phyloP scores from a whole-genome alignment of 2,797 vertebrate species.

The Chaetophractus vellerosus region DNA sequence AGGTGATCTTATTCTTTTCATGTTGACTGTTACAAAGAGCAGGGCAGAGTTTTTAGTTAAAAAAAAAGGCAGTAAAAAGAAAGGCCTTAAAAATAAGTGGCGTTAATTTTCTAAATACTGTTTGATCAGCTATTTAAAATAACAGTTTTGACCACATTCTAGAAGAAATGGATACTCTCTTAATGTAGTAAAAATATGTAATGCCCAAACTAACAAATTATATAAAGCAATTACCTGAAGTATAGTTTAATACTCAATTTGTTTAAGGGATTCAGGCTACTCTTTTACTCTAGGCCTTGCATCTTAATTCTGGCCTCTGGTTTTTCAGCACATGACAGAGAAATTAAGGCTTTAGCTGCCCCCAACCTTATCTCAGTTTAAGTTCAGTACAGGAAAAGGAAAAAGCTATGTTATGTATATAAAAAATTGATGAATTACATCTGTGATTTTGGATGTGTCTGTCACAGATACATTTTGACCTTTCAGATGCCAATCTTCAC shows the following conservation, averaged over 20 bases:
- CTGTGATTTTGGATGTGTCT: slow-evolving; percentile 60
- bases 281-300: not conserved
- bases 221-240: not conserved
- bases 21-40: slow-evolving; percentile 38
- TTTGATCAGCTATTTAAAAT: slow-evolving; percentile 38
- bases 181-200: slow-evolving; percentile 19
- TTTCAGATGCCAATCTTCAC: slow-evolving; percentile 58
- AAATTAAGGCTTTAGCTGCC: not conserved
- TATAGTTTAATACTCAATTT: slow-evolving; percentile 26
- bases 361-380: not conserved
- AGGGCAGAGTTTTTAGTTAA: slow-evolving; percentile 13
- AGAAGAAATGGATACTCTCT: slow-evolving; percentile 47
- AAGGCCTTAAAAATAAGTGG: not conserved
- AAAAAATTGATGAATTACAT: slow-evolving; percentile 14
- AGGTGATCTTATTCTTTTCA: not conserved
- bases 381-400: slow-evolving; percentile 12
- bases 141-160: slow-evolving; percentile 3
- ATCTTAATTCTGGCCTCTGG: not conserved
- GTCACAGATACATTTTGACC: slow-evolving; percentile 34
- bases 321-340: not conserved
- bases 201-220: slow-evolving; percentile 44
- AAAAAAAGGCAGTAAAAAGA: slow-evolving; percentile 52
- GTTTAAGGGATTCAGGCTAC: not conserved
- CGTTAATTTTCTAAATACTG: slow-evolving; percentile 19
- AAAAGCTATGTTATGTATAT: not conserved